Percentiles rank a stretch among this genome's conserved stretches.
phyloP scores from a whole-genome alignment of 2,797 vertebrate species.

The Carduelis carduelis region DNA sequence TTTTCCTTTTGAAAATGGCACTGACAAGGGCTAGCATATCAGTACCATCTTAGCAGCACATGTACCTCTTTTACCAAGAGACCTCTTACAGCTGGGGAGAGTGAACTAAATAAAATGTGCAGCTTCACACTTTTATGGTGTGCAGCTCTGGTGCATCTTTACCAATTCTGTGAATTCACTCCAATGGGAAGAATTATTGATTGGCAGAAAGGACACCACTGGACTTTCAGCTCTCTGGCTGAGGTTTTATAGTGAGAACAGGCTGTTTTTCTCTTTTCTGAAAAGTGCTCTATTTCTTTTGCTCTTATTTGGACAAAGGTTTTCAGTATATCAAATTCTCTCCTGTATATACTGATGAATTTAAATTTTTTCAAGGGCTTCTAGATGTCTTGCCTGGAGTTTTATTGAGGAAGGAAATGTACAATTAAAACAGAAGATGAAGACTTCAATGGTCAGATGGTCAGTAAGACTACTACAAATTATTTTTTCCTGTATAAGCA shows the following conservation, averaged over 20 bases:
- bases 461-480: neutral
- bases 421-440: neutral
- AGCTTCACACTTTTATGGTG: neutral
- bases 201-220: neutral
- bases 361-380: neutral
- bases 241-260: neutral
- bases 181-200: neutral
- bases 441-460: neutral
- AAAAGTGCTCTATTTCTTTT: neutral
- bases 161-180: neutral
- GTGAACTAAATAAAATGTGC: neutral
- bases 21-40: neutral
- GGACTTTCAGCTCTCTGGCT: neutral
- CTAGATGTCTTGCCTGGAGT: neutral
- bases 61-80: neutral
- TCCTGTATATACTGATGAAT: neutral
- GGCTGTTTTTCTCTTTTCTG: neutral
- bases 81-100: neutral
- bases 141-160: neutral
- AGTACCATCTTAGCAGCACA: neutral
- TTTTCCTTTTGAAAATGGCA: neutral
- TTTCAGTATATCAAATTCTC: neutral
- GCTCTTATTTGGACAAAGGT: neutral
- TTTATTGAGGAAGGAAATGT: neutral
- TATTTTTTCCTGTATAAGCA: neutral